A percentile compares a stretch with the other conserved stretches of the same genome.
Evolutionary conservation across 2,888 invertebrate genomes (phyloP).

Genomic region (Athetis lepigone): DNA sequence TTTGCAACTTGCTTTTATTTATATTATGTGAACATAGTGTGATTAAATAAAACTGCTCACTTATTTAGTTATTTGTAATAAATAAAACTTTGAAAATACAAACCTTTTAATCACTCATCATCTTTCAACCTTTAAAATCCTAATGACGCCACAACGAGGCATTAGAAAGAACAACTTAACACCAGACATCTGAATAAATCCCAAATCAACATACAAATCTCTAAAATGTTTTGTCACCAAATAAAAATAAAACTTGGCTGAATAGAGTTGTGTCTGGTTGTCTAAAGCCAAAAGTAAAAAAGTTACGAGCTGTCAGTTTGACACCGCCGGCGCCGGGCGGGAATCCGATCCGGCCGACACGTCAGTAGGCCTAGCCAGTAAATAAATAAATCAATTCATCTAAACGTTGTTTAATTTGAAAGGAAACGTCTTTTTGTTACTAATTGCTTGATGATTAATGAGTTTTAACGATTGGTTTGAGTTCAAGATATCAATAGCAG

Average conservation of each 20-base stretch:
- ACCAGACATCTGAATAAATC: constrained; percentile 65
- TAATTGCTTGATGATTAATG: constrained; percentile 58
- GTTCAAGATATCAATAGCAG: constrained; percentile 35
- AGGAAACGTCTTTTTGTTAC: constrained; percentile 50
- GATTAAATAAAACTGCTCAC: background rate
- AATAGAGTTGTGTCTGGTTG: constrained; percentile 74
- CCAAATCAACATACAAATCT: constrained; percentile 70
- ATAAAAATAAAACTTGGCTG: constrained; percentile 76
- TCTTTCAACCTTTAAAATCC: constrained; percentile 47
- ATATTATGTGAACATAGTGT: background rate
- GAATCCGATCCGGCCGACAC: constrained; percentile 74
- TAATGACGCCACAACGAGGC: constrained; percentile 58
- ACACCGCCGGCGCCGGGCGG: constrained; percentile 85
- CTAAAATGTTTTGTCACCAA: constrained; percentile 78
- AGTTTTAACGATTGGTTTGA: constrained; percentile 30
- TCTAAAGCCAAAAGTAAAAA: constrained; percentile 74
- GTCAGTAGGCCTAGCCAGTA: constrained; percentile 82
- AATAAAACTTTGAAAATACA: constrained; percentile 26
- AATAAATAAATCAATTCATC: constrained; percentile 68
- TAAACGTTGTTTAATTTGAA: constrained; percentile 55
- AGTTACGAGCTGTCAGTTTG: constrained; percentile 83
- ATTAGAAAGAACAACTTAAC: constrained; percentile 62
- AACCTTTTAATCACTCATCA: constrained; percentile 49
- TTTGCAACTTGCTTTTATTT: too few relatives aligned
- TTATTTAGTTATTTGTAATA: constrained; percentile 18